These are phyloP conservation scores for Siphamia tubifer DNA, from an alignment of 2,113 vertebrate genomes.

Conservation along the genomic window DNA sequence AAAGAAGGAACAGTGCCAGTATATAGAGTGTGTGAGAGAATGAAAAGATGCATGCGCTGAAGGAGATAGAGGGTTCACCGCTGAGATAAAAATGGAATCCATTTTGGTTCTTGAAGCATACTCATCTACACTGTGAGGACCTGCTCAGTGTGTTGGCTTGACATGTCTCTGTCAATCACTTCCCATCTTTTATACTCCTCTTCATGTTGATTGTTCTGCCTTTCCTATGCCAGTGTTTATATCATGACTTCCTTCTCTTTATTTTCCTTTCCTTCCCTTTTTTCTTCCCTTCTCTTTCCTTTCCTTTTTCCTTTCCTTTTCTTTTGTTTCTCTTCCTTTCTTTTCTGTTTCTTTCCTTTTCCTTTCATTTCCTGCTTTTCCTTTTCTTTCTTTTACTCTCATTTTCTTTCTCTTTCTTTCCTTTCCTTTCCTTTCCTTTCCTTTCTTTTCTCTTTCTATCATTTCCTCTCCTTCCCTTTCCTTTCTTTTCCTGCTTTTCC, in stretches of 20 bases:
- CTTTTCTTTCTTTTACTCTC: no score
- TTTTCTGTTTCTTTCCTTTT: constrained; percentile 45
- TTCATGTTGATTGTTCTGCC: constrained; percentile 45
- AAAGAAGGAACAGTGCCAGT: neutral
- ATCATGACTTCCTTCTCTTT: constrained; percentile 70
- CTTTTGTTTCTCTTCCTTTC: constrained; percentile 13
- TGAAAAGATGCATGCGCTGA: constrained; percentile 31
- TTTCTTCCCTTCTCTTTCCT: no score
- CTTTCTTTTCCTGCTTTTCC: no score
- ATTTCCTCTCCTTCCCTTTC: no score
- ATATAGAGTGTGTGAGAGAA: constrained; percentile 5
- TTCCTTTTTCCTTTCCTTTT: constrained; percentile 71
- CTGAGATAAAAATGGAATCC: constrained; percentile 77
- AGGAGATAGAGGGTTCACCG: constrained; percentile 56
- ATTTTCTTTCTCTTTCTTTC: no score
- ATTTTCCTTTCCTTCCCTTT: constrained; percentile 12
- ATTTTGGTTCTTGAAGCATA: constrained; percentile 72
- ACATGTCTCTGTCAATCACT: constrained; percentile 50
- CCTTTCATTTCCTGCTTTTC: constrained; percentile 81
- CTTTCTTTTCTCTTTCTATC: constrained; percentile 65
- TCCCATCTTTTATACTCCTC: constrained; percentile 31
- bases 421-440: constrained; percentile 47
- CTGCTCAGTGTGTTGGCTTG: constrained; percentile 35
- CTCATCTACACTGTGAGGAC: constrained; percentile 51
- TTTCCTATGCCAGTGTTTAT: constrained; percentile 24